Conservation (phyloP, 2,888 invertebrate species). For the Oscheius myriophilus region DNA sequence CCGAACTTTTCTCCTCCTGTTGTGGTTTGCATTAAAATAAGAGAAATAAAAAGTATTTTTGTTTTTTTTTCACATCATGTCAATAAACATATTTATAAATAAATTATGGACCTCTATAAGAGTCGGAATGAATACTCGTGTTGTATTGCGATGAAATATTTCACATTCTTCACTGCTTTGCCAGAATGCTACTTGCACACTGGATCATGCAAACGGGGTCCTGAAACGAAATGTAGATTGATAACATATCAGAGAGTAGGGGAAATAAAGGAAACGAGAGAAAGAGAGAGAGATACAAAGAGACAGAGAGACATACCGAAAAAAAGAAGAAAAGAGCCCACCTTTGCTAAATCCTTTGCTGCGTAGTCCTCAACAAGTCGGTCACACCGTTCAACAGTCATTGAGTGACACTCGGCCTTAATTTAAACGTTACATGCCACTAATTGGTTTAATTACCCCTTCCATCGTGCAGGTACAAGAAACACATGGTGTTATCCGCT, state of each 20-base stretch:
- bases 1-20: no score
- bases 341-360: conserved; percentile 50
- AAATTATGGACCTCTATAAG: no score
- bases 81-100: conserved; percentile 12
- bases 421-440: conserved; percentile 17
- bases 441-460: conserved; percentile 52
- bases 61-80: no score
- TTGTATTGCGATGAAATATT: background rate
- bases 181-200: conserved; percentile 34
- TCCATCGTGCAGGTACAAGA: conserved; percentile 70
- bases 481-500: conserved; percentile 69
- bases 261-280: no score
- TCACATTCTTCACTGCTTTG: background rate
- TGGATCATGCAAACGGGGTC: conserved; percentile 54
- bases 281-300: no score
- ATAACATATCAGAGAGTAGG: no score
- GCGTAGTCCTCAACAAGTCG: conserved; percentile 51
- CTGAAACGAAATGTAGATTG: conserved; percentile 21
- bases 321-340: conserved; percentile 1
- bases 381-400: conserved; percentile 62
- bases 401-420: conserved; percentile 68
- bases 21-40: no score
- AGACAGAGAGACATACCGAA: no score
- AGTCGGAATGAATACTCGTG: conserved; percentile 10
- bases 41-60: no score